Base-by-base conservation (phyloP, 1,140 invertebrate species). In the Drosophila sechellia region DNA sequence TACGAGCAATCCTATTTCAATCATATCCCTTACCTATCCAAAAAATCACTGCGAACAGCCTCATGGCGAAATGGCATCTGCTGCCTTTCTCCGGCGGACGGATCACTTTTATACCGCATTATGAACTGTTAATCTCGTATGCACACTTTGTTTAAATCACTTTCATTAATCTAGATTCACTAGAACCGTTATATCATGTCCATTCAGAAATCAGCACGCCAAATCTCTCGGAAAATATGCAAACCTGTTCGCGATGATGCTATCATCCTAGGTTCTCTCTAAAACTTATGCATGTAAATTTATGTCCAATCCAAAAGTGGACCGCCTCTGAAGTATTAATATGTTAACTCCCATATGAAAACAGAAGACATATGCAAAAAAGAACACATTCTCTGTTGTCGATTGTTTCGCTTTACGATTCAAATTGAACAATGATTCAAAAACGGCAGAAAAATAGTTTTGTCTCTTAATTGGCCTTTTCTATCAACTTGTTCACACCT, bases 91-190 rank as follows among this genome's bases (percentile, higher is more conserved):
- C 63, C 63, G 22, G 15, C 37, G 17, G 46, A 68, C 64, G 59
- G 27, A 72, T 58, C 61, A 65, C 56, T 79, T 86, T 83, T 86
- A 86, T 86, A 85, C 72, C 69, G 35, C 55, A 53, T 54, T 43
- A 68, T 46, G 57, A 56, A 43, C 50, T 49, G 31, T 37, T 59
- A 79, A 84, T 54, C 42, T 57, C 20, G 15, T 39, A 48, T 55
- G 52, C n/a, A 74, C 50, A 66, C 58, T 79, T 66, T 73, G 52
- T 46, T 64, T 57, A 59, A 66, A 61, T 70, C 61, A 78, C 77
- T 87, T 81, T 87, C 79, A 81, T 68, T 81, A 87, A 78, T 85
- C 79, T 77, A 87, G 74, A 83, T 87, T 87, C 75, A 71, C 35
- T 46, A 56, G 58, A 53, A 83, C 83, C 81, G 84, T 87, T 86